Base-by-base conservation (phyloP, 1,140 invertebrate genomes). In the Sycophaga agraensis region DNA sequence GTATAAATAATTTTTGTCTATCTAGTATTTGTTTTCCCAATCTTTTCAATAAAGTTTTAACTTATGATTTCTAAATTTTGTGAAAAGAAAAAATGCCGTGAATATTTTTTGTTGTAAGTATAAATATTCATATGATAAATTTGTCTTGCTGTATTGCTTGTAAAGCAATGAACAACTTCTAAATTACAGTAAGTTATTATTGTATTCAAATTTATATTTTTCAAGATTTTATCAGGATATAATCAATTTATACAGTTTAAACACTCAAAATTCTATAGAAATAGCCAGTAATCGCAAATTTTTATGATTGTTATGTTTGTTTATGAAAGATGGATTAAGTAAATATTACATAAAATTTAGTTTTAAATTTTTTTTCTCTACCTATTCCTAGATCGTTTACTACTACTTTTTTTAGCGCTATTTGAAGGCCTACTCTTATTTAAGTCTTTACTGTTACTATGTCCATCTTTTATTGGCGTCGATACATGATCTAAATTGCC, bases 361-460 rank as follows among this genome's bases (percentile, higher is more conserved):
- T n/a, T n/a, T n/a, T n/a, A 37, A 35, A 46, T 46, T 56, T 43
- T 39, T 21, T 22, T 16, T 45, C 46, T 51, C 54, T 86, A 89
- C 79, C 87, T 84, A 74, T 88, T 87, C 71, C 86, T 84, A 8
- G 87, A 86, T 78, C 87, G 86, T 71, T 89, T 89, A 69, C 85
- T 88, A 71, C 76, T 84, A 70, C 78, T 87, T 71, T 88, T 89
- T 72, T 88, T 89, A 11, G 84, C 83, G 72, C 79, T 87, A 66
- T 80, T 85, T 56, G 76, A 78, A 59, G 81, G 84, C 67, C 81
- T 83, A 74, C 84, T 88, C 74, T 87, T 86, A 77, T 83, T 78
- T 8, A 80, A 70, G 59, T 84, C 86, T 77, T 86, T 73, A 75
- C 81, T 82, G 78, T 84, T 83, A 73, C 83, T 87, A 58, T 86